These are phyloP conservation scores for Paedocypris micromegethes DNA, from an alignment of 2,797 vertebrate genomes.

Conservation along the genomic window DNA sequence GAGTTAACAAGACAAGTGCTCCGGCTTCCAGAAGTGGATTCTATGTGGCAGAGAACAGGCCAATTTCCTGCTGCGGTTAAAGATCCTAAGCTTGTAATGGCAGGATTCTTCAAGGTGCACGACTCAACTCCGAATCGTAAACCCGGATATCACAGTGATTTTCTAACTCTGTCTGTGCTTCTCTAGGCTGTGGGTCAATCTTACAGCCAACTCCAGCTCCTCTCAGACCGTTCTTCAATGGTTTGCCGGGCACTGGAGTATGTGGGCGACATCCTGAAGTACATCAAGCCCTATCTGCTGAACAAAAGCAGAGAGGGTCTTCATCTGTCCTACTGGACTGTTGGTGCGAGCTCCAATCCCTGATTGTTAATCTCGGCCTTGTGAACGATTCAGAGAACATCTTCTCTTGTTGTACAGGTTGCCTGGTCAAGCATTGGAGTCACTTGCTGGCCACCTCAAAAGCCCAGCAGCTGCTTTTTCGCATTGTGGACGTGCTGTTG, in stretches of 20 bases:
- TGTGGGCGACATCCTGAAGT: constrained; percentile 87
- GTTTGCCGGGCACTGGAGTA: constrained; percentile 83
- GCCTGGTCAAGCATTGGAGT: constrained; percentile 91
- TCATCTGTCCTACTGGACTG: constrained; percentile 78
- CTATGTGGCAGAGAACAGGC: constrained; percentile 72
- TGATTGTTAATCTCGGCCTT: not conserved
- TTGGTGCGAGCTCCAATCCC: constrained; percentile 65
- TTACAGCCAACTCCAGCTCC: constrained; percentile 74
- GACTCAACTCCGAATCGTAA: constrained; percentile 6
- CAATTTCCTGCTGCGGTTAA: constrained; percentile 61
- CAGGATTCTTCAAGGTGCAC: constrained; percentile 84
- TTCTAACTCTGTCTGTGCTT: constrained; percentile 1
- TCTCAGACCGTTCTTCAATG: constrained; percentile 84
- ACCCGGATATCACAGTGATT: not conserved
- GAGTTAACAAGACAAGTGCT: constrained; percentile 87
- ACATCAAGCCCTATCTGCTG: constrained; percentile 86
- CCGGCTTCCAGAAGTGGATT: constrained; percentile 83
- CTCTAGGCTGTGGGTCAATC: constrained; percentile 78
- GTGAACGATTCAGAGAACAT: not conserved
- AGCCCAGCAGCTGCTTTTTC: constrained; percentile 87
- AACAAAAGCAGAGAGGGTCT: constrained; percentile 83
- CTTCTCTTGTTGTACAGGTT: constrained; percentile 64
- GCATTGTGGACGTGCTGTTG: constrained; percentile 86
- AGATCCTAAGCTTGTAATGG: constrained; percentile 74
- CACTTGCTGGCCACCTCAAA: constrained; percentile 87